A percentile compares a stretch with the other conserved stretches of the same genome.
phyloP scores from a whole-genome alignment of 2,888 invertebrate genomes.

The Noctua janthina region DNA sequence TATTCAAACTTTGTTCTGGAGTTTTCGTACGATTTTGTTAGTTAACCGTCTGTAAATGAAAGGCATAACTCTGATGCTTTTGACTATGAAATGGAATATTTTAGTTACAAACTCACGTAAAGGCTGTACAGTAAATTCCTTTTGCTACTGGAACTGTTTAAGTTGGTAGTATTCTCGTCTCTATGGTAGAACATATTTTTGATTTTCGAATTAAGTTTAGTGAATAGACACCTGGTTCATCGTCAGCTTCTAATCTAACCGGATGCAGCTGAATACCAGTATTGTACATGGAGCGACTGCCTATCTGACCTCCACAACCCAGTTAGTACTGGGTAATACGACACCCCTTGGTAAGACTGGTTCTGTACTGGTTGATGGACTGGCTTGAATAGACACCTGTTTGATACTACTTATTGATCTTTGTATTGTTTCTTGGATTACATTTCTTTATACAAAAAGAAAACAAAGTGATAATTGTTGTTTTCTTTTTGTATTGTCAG shows the following conservation, averaged over 20 bases:
- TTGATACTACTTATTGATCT: neutral
- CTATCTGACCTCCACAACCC: too few relatives aligned
- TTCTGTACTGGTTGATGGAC: too few relatives aligned
- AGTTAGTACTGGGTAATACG: too few relatives aligned
- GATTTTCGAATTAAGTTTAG: constrained; percentile 1
- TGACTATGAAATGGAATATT: constrained; percentile 59
- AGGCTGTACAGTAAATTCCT: constrained; percentile 48
- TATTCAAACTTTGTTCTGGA: constrained; percentile 57
- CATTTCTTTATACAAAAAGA: neutral
- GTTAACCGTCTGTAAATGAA: constrained; percentile 59
- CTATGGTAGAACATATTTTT: constrained; percentile 9
- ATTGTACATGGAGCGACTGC: too few relatives aligned
- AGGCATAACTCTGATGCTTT: constrained; percentile 57
- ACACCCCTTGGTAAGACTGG: too few relatives aligned
- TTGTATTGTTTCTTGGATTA: neutral
- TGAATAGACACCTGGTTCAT: neutral
- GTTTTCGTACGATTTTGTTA: constrained; percentile 56
- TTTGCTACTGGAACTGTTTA: constrained; percentile 15
- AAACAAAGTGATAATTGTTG: neutral
- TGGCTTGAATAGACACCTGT: neutral
- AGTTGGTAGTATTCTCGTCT: constrained; percentile 15
- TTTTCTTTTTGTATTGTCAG: neutral
- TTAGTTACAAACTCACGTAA: constrained; percentile 52
- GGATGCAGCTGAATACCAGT: too few relatives aligned
- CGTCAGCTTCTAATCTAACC: too few relatives aligned